phyloP scores from a whole-genome alignment of 2,113 vertebrate species.

The Lepisosteus osseus region DNA sequence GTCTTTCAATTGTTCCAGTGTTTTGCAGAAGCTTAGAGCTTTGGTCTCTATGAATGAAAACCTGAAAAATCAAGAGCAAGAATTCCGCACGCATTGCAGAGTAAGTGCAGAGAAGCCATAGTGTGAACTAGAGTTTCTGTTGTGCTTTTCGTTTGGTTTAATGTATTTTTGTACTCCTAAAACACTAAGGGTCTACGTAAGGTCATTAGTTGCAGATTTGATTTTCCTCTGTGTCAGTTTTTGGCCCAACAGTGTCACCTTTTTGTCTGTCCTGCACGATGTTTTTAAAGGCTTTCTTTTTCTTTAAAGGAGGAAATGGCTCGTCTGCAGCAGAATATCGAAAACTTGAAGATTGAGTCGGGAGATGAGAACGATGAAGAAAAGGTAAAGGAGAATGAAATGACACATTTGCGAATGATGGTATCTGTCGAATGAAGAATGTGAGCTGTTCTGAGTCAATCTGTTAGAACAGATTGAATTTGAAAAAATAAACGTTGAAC shows the following conservation, averaged over 20 bases:
- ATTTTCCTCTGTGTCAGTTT: neutral
- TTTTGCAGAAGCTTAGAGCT: constrained; percentile 79
- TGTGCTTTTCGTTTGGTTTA: too few relatives aligned
- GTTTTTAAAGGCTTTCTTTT: constrained; percentile 7
- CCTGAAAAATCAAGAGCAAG: constrained; percentile 89
- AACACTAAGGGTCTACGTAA: neutral
- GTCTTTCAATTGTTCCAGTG: constrained; percentile 54
- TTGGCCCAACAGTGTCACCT: neutral
- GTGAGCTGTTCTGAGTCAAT: too few relatives aligned
- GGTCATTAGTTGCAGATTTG: neutral
- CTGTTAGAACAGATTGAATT: too few relatives aligned
- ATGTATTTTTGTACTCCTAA: too few relatives aligned
- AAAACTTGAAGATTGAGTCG: constrained; percentile 72
- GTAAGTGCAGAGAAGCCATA: constrained; percentile 59
- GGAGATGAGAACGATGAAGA: constrained; percentile 66
- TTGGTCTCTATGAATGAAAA: constrained; percentile 91
- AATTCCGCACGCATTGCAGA: constrained; percentile 89
- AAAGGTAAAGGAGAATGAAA: constrained; percentile 58
- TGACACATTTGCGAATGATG: too few relatives aligned
- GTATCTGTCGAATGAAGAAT: too few relatives aligned
- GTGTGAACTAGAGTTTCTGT: too few relatives aligned
- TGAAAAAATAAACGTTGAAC: too few relatives aligned
- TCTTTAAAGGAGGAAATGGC: constrained; percentile 86
- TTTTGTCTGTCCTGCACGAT: neutral
- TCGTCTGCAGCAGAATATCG: constrained; percentile 84